Base-by-base conservation (phyloP, 2,113 vertebrate species). In the Platanista minor region DNA sequence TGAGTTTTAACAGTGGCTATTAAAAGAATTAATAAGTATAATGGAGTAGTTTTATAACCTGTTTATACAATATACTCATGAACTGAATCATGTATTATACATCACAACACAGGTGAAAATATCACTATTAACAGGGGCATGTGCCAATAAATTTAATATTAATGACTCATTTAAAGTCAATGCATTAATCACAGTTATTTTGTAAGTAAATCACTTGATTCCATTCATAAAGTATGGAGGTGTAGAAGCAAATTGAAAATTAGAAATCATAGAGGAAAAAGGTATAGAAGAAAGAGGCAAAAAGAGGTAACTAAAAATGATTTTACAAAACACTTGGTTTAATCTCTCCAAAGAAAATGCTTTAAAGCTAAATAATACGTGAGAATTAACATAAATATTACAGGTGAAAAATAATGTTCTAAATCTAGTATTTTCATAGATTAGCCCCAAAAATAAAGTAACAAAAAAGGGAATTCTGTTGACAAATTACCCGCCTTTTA, bases 271-370 rank as follows among this genome's bases (percentile, higher is more conserved):
- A 92, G 41, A 90, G 41, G 27, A 88, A 80, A 88, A 84, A 78
- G 25, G 66, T 43, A 61, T 31, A 43, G 54, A 74, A 33, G 36
- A 54, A 74, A 61, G 36, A 43, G 82, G 59, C 39, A 74, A 74
- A 80, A 87, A 90, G 59, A 74, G 74, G 14, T 77, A 80, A 94
- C 23, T 75, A 41, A 93, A 94, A 95, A 96, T 67, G 15, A 85
- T 72, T 93, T 91, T 80, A 96, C 59, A 72, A 87, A 96, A 87
- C 87, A 88, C 6, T 95, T 87, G 64, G 17, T 94, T 97, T 94
- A 72, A n/a, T 69, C 31, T 84, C 91, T 46, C 36, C 33, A 84
- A 2, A 93, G n/a, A 95, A 89, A 80, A 91, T 67, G 39, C 66
- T 84, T 91, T 64, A 82, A 93, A 93, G 23, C 23, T 89, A 91